Evolutionary conservation across 1,140 invertebrate genomes (phyloP).

Genomic region (Dinothrombium tinctorium): DNA sequence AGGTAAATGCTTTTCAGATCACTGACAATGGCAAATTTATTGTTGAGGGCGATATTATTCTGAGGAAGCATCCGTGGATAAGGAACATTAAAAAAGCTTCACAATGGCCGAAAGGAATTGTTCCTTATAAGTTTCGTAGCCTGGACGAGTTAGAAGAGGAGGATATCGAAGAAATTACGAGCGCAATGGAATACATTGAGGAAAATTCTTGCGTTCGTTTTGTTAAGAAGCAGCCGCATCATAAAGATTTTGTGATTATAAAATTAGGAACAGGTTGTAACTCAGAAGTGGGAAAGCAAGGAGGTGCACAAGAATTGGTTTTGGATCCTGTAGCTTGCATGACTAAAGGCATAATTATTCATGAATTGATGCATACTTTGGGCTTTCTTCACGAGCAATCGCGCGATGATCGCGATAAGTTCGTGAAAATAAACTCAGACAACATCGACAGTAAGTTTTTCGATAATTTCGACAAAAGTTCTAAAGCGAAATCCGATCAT

Average conservation of each 20-base stretch:
- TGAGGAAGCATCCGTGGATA: no score
- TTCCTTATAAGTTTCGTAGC: not conserved
- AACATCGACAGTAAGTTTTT: conserved; percentile 30
- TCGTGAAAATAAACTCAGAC: conserved; percentile 38
- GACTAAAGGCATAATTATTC: conserved; percentile 41
- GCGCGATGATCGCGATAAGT: conserved; percentile 46
- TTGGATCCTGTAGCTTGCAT: conserved; percentile 38
- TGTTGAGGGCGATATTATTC: no score
- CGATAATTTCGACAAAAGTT: not conserved
- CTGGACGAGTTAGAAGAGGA: not conserved
- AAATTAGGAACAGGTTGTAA: not conserved
- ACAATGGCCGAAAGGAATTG: not conserved
- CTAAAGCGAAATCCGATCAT: not conserved
- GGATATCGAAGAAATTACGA: not conserved
- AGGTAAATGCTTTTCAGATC: no score
- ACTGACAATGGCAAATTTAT: no score
- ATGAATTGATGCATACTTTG: conserved; percentile 59
- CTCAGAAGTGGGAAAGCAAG: not conserved
- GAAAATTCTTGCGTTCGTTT: not conserved
- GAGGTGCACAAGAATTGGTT: not conserved
- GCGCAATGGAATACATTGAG: not conserved
- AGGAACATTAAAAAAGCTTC: no score
- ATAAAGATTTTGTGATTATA: not conserved
- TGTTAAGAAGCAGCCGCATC: not conserved
- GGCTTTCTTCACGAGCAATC: conserved; percentile 73